Conservation (phyloP, 2,113 vertebrate species). For the Microtus pennsylvanicus region DNA sequence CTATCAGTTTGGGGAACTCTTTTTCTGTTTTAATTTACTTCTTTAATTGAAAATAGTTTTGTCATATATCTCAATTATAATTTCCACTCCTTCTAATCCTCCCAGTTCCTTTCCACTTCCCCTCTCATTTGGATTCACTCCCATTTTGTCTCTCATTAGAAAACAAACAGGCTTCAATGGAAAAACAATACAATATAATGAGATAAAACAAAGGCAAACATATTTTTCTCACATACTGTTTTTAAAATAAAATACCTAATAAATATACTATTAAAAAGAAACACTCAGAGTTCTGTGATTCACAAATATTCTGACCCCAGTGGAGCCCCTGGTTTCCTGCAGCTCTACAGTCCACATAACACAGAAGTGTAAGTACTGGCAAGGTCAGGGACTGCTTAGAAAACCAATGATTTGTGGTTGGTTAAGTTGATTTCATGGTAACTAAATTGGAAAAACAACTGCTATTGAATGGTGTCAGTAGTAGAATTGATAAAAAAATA, state of each 20-base stretch:
- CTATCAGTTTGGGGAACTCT: neutral
- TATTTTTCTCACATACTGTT: neutral
- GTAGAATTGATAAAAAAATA: slow-evolving; percentile 52
- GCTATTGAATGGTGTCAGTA: slow-evolving; percentile 46
- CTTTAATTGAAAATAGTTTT: neutral
- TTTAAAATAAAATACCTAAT: neutral
- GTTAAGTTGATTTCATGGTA: slow-evolving; percentile 27
- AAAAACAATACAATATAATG: neutral
- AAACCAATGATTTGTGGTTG: slow-evolving; percentile 41
- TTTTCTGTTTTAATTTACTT: neutral
- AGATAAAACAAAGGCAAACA: neutral
- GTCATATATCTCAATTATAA: neutral
- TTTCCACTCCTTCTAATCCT: neutral
- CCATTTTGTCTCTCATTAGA: neutral
- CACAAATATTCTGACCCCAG: neutral
- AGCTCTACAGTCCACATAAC: neutral
- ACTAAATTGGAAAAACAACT: slow-evolving; percentile 53
- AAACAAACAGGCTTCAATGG: neutral
- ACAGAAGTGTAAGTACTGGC: neutral
- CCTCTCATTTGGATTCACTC: fast-evolving
- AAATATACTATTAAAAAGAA: neutral
- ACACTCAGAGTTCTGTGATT: neutral
- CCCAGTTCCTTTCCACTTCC: neutral
- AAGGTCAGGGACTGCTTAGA: neutral
- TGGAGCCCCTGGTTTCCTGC: neutral